phyloP scores from a whole-genome alignment of 2,888 invertebrate species.

The Drosophila neonasuta region DNA sequence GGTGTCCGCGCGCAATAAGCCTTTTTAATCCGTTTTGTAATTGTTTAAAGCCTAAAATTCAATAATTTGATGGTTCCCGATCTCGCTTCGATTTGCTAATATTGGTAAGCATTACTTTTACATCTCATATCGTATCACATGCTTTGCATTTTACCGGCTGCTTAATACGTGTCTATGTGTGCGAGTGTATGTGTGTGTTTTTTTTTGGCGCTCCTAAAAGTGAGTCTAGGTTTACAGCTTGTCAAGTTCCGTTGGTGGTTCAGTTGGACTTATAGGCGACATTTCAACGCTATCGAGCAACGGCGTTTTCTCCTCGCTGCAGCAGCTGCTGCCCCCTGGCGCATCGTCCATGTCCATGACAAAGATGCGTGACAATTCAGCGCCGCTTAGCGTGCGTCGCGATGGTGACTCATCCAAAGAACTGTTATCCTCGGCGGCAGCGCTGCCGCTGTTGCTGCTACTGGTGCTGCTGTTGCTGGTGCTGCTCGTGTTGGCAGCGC shows the following conservation, averaged over 20 bases:
- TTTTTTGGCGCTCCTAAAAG: background rate
- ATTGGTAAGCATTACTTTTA: slow-evolving; percentile 27
- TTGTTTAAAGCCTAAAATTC: slow-evolving; percentile 43
- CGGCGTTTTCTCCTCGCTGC: slow-evolving; percentile 82
- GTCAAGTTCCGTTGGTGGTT: slow-evolving; percentile 70
- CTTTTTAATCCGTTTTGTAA: slow-evolving; percentile 4
- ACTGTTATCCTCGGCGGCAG: slow-evolving; percentile 67
- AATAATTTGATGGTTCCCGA: slow-evolving; percentile 51
- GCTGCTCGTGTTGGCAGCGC: slow-evolving; percentile 23
- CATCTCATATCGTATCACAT: slow-evolving; percentile 69
- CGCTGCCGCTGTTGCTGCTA: slow-evolving; percentile 56
- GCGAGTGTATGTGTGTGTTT: slow-evolving; percentile 7
- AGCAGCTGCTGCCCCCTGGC: slow-evolving; percentile 68
- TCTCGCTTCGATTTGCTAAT: slow-evolving; percentile 15
- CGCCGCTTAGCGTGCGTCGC: slow-evolving; percentile 75
- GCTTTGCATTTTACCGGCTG: slow-evolving; percentile 67
- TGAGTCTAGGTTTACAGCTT: slow-evolving; percentile 58
- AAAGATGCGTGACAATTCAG: slow-evolving; percentile 78
- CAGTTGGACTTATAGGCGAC: slow-evolving; percentile 82
- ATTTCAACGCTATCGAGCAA: slow-evolving; percentile 82
- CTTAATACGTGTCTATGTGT: slow-evolving; percentile 51
- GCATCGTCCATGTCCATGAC: slow-evolving; percentile 78
- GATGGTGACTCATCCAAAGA: slow-evolving; percentile 80
- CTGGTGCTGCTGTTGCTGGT: slow-evolving; percentile 49
- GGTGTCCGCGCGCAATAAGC: slow-evolving; percentile 3